Percentiles rank a stretch among this genome's conserved stretches.
phyloP scores from a whole-genome alignment of 2,888 invertebrate species.

The Adela reaumurella region DNA sequence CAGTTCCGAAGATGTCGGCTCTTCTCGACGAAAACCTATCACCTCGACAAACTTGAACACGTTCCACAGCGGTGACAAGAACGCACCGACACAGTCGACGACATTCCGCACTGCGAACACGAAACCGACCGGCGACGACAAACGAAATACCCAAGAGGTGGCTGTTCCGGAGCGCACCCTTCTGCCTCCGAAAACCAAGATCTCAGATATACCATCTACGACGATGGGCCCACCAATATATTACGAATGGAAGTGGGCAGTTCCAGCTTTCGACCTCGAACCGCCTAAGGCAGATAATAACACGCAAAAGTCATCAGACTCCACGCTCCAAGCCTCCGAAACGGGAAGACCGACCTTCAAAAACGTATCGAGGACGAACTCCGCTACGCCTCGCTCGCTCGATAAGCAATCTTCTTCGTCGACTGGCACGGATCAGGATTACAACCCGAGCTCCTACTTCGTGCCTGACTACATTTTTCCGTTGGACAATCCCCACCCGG shows the following conservation, averaged over 20 bases:
- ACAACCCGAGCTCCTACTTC: conserved; percentile 57
- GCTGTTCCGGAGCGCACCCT: conserved; percentile 31
- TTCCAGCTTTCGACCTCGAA: conserved; percentile 55
- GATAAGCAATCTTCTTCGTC: conserved; percentile 15
- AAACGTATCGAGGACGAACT: conserved; percentile 23
- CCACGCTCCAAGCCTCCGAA: conserved; percentile 18
- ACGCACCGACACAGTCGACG: conserved; percentile 20
- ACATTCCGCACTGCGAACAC: neutral
- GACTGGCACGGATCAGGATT: conserved; percentile 31
- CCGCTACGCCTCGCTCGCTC: conserved; percentile 20
- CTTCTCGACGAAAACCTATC: conserved; percentile 28
- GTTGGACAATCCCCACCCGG: conserved; percentile 56
- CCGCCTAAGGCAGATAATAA: conserved; percentile 49
- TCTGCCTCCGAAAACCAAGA: conserved; percentile 52
- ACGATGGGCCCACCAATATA: conserved; percentile 62
- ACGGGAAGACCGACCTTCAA: conserved; percentile 24
- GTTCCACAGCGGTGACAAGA: conserved; percentile 25
- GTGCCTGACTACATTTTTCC: conserved; percentile 62
- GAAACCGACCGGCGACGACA: neutral
- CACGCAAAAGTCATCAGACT: conserved; percentile 18
- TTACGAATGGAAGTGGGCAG: conserved; percentile 65
- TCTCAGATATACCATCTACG: conserved; percentile 32
- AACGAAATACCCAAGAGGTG: conserved; percentile 6
- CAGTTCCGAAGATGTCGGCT: conserved; percentile 34
- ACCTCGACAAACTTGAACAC: conserved; percentile 28